A percentile compares a stretch with the other conserved stretches of the same genome.
phyloP scores from a whole-genome alignment of 2,113 vertebrate genomes.

The Myodes glareolus region DNA sequence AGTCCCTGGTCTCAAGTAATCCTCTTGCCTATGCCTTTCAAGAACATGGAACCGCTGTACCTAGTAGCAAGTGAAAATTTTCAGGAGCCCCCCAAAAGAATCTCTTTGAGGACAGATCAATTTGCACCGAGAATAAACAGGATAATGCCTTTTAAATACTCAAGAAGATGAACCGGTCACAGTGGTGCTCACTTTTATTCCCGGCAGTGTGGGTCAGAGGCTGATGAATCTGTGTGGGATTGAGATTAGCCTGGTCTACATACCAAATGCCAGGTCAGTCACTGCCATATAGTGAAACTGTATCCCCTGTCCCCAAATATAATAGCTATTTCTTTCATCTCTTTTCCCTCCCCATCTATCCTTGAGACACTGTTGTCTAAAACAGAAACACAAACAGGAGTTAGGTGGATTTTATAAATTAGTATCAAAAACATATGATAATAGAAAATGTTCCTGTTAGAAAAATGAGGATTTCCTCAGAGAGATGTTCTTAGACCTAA shows the following conservation, averaged over 20 bases:
- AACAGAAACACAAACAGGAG: neutral
- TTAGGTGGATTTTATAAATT: neutral
- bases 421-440: neutral
- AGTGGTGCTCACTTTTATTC: neutral
- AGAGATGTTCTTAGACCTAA: neutral
- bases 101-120: neutral
- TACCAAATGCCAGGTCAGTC: neutral
- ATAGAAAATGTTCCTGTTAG: neutral
- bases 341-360: neutral
- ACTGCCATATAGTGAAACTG: neutral
- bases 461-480: slow-evolving; percentile 6
- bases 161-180: neutral
- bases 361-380: neutral
- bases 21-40: neutral
- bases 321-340: neutral
- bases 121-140: neutral
- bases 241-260: neutral
- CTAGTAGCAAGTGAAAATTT: neutral
- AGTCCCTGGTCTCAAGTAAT: neutral
- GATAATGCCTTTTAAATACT: neutral
- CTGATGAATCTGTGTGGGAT: neutral
- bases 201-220: neutral
- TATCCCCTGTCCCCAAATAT: neutral
- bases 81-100: neutral
- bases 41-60: neutral